Evolutionary conservation across 2,888 invertebrate species (phyloP).

Genomic region (Pristionchus fissidentatus): DNA sequence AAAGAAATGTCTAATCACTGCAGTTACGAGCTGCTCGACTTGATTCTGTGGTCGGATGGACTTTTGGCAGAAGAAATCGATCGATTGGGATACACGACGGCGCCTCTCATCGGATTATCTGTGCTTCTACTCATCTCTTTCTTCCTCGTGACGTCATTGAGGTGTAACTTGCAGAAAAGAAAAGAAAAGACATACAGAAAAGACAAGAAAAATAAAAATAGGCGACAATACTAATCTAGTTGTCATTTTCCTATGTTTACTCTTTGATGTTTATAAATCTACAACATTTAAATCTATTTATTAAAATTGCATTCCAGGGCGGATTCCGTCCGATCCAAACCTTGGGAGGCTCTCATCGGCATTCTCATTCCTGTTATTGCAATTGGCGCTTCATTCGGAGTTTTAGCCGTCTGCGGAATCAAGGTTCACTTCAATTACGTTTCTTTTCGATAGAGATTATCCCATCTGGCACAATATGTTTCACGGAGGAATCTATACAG

Average conservation of each 20-base stretch:
- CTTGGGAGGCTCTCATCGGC: constrained; percentile 43
- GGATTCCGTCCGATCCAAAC: constrained; percentile 40
- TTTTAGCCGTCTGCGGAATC: constrained; percentile 35
- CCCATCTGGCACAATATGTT: background rate
- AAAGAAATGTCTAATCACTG: background rate
- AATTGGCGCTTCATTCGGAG: constrained; percentile 35
- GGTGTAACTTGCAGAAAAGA: too few relatives aligned
- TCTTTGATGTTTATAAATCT: background rate
- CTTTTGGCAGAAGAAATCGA: constrained; percentile 38
- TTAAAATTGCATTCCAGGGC: background rate
- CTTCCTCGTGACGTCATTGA: constrained; percentile 42
- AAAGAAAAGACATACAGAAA: too few relatives aligned
- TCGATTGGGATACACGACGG: constrained; percentile 39
- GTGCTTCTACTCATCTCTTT: constrained; percentile 37
- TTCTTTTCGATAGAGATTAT: background rate
- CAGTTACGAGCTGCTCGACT: constrained; percentile 44
- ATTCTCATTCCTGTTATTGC: constrained; percentile 43
- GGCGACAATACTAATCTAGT: background rate
- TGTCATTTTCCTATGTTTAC: background rate
- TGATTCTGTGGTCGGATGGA: constrained; percentile 41
- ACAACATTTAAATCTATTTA: background rate
- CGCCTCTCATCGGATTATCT: constrained; percentile 26
- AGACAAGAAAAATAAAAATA: too few relatives aligned
- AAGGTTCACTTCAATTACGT: background rate
- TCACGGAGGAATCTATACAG: background rate